Evolutionary conservation across 2,113 vertebrate species (phyloP), one percentile per base, ranked within the genome.

Genomic region (Corydoras maculifer): DNA sequence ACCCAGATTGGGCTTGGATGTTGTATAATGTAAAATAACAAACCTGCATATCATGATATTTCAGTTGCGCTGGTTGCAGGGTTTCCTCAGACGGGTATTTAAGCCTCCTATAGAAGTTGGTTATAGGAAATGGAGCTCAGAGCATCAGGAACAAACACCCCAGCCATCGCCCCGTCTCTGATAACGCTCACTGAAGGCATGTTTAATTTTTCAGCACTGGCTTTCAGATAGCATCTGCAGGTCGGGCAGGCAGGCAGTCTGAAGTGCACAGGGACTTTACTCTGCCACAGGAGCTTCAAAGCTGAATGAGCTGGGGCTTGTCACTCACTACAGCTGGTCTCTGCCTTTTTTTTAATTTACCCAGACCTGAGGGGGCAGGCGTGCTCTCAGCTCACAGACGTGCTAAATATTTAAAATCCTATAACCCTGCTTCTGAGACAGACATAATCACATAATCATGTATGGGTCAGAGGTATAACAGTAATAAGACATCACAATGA

Each of bases 371-470:
- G 77, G 75, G 78, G 72, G 83, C 79, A 78, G 78, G 77, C 73
- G 75, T 78, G n/a, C 72, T 78, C 77, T 79, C 75, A 85, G 63
- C 31, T 77, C 68, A 58, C 81, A 76, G 79, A 63, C 70, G 68
- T 71, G 18, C 69, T 86, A 80, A 70, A 87, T 85, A 84, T 88
- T 88, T 87, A 75, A 88, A 86, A 88, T 85, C 85, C 80, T 79
- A 88, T 89, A 84, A 84, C 72, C 80, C 72, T 67, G 68, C 73
- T 77, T 71, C 69, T 35, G 62, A 72, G 68, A 32, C 58, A 73
- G 74, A 84, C 82, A 79, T 32, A 62, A 67, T 31, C 66, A 49
- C 3, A 14, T 62, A 32, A 51, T 55, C 12, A 48, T 30, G 50
- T 48, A 14, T 14, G 64, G 75, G 81, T 85, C 74, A 78, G 75